Evolutionary conservation across 2,888 invertebrate genomes (phyloP), one percentile per base, ranked within the genome.

Genomic region (Tenthredo scrophulariae): DNA sequence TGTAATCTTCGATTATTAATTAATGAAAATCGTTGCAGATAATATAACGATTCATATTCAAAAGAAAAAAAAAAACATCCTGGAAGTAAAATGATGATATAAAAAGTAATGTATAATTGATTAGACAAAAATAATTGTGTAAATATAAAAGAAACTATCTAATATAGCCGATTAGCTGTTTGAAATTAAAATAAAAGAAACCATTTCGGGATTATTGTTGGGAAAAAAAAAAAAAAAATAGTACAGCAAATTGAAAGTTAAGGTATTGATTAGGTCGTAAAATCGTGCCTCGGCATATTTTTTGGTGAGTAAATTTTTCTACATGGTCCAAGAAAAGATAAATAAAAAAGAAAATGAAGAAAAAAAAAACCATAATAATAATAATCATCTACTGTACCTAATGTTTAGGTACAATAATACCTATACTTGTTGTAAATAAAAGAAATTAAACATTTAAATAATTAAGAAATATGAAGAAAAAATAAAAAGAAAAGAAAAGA

Each of bases 361-460:
- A 37, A 37, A 37, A 37, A 29, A 2, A 37, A 37, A 33, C 15
- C 43, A 33, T 70, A 82, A 22, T 13, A 58, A 40, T 58, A 65
- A 58, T 85, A 22, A 82, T 67, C 29, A 54, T 65, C 33, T 50
- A 65, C 75, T 65, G n/a, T 84, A 70, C 83, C 70, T 50, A 85
- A 46, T 65, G 50, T 77, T 86, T 70, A 86, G 85, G 85, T 80
- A 70, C 86, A 86, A 33, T 54, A 86, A 33, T 54, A 77, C 29
- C 40, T 77, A 85, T 85, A 87, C 75, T 84, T 86, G 85, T 82
- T 85, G 77, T 84, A 85, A 82, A 86, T 67, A 67, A 74, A 84
- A 74, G 70, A 70, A 77, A 80, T 54, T n/a, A 54, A 54, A 54
- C 54, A 54, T 54, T 54, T 54, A 54, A 54, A 54, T n/a, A 50